Conservation (phyloP, 2,797 vertebrate genomes). For the Adelosebastes latens region DNA sequence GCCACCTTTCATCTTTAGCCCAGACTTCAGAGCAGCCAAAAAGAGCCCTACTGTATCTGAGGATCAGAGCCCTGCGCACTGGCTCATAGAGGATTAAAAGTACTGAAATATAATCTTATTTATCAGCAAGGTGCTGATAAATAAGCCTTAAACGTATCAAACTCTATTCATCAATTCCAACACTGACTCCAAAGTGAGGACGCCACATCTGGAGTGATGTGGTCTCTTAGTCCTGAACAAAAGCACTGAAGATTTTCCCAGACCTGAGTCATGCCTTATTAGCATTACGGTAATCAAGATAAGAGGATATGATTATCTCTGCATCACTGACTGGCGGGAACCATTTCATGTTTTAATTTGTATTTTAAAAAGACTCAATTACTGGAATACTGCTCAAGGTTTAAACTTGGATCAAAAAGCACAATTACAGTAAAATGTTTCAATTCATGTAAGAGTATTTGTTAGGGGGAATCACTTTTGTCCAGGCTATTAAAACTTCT, state of each 20-base stretch:
- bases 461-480: background rate
- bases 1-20: slow-evolving; percentile 36
- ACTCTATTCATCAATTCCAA: background rate
- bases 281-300: background rate
- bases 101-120: background rate
- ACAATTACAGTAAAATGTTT: background rate
- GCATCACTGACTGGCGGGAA: slow-evolving; percentile 5
- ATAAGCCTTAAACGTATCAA: background rate
- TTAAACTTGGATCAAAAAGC: slow-evolving; percentile 17
- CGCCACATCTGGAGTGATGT: background rate
- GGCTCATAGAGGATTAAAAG: background rate
- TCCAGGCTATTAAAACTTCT: background rate
- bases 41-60: background rate
- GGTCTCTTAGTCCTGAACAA: background rate
- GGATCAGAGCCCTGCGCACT: slow-evolving; percentile 2
- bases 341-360: background rate
- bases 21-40: slow-evolving; percentile 12
- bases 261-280: background rate
- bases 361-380: background rate
- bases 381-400: slow-evolving; percentile 1
- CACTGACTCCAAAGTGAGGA: background rate
- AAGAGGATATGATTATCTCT: background rate
- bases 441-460: background rate
- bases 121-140: background rate
- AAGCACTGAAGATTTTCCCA: background rate